These are phyloP conservation scores for Sorex maritimensis DNA, from an alignment of 2,797 vertebrate species.

Conservation along the genomic window DNA sequence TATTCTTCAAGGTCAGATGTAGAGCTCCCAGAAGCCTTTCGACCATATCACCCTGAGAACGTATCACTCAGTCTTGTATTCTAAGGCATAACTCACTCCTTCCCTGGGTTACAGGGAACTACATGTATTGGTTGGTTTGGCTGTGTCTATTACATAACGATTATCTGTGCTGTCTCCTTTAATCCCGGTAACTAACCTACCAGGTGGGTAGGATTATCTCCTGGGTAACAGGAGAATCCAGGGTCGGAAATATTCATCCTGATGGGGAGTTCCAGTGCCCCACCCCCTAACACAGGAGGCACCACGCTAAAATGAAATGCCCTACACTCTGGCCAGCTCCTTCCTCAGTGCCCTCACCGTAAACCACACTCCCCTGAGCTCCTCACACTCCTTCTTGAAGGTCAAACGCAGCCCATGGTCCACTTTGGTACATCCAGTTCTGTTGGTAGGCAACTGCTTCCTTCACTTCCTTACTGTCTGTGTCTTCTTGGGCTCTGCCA, in stretches of 20 bases:
- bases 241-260: too few species aligned
- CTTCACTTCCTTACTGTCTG: fast-evolving
- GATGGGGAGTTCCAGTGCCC: too few species aligned
- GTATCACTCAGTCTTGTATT: fast-evolving
- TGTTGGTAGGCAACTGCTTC: background rate
- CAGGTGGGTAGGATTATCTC: background rate
- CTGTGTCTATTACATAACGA: background rate
- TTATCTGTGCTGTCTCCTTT: background rate
- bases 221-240: background rate
- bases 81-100: background rate
- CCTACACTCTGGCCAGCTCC: fast-evolving
- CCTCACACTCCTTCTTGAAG: background rate
- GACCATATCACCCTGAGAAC: too few species aligned
- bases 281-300: too few species aligned
- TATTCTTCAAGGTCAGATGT: background rate
- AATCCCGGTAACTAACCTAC: background rate
- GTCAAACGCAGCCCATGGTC: background rate
- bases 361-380: background rate
- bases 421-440: background rate
- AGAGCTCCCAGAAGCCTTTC: background rate
- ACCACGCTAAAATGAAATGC: too few species aligned
- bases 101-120: fast-evolving
- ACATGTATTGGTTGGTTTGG: too few species aligned
- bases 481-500: background rate
- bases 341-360: fast-evolving